phyloP scores from a whole-genome alignment of 2,888 invertebrate species.

The Calliscelio sp. region DNA sequence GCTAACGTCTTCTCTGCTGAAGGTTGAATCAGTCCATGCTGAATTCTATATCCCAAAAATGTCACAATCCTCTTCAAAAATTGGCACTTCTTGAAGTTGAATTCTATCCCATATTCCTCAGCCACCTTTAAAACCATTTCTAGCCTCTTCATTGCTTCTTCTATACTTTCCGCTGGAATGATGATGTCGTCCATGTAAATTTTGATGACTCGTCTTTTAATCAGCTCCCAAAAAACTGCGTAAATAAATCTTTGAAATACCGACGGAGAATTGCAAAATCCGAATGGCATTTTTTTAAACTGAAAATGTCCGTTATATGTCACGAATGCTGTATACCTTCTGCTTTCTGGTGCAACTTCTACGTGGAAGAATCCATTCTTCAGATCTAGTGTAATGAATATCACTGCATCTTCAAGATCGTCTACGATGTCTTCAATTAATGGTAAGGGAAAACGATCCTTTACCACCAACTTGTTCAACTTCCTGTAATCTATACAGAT shows the following conservation, averaged over 20 bases:
- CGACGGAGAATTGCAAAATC: too few species aligned
- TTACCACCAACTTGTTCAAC: background rate
- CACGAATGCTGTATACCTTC: slow-evolving; percentile 73
- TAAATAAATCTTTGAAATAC: too few species aligned
- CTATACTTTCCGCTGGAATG: too few species aligned
- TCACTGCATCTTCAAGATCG: background rate
- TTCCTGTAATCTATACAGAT: background rate
- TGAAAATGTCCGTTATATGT: slow-evolving; percentile 17
- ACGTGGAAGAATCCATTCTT: slow-evolving; percentile 66
- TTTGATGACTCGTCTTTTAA: too few species aligned
- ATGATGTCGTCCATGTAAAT: too few species aligned
- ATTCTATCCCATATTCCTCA: slow-evolving; percentile 26
- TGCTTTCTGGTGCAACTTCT: slow-evolving; percentile 45
- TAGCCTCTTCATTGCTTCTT: too few species aligned
- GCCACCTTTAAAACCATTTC: background rate
- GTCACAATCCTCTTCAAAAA: slow-evolving; percentile 17
- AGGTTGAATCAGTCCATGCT: background rate
- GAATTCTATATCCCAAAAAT: too few species aligned
- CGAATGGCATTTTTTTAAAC: background rate
- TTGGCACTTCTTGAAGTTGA: slow-evolving; percentile 49
- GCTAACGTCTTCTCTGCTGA: background rate
- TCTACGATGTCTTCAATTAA: background rate
- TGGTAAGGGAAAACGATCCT: slow-evolving; percentile 55
- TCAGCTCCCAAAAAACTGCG: slow-evolving; percentile 13
- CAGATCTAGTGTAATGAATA: slow-evolving; percentile 73